A percentile compares a stretch with the other conserved stretches of the same genome.
Conservation (phyloP, 1,140 invertebrate genomes). For the Whitmania pigra region DNA sequence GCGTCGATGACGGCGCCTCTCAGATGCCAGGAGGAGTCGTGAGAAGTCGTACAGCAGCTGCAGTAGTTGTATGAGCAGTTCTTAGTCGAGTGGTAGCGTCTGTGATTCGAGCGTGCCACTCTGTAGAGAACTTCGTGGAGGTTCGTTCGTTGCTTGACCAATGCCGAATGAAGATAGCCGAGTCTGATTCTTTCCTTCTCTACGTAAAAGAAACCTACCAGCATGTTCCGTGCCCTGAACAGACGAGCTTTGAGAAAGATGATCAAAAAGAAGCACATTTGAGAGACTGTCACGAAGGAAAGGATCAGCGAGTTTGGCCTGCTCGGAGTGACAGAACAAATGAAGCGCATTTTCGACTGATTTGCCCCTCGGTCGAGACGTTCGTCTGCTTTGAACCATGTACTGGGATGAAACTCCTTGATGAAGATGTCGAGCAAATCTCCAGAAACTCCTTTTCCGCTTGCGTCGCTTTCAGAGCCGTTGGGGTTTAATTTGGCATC, state of each 20-base stretch:
- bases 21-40: not conserved
- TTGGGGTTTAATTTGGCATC: conserved; percentile 5
- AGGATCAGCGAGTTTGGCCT: conserved; percentile 14
- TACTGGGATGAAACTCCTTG: conserved; percentile 21
- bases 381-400: conserved; percentile 16
- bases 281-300: conserved; percentile 3
- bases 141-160: conserved; percentile 18
- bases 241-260: conserved; percentile 23
- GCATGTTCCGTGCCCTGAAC: conserved; percentile 21
- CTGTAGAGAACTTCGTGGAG: conserved; percentile 17
- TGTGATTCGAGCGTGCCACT: conserved; percentile 10
- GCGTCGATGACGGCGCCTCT: conserved; percentile 3
- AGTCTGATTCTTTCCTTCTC: conserved; percentile 23
- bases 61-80: conserved; percentile 7
- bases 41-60: not conserved
- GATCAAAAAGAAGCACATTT: conserved; percentile 16
- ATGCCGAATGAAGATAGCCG: conserved; percentile 20
- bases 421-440: conserved; percentile 20
- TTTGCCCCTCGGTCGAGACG: not conserved
- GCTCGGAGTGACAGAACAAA: not conserved
- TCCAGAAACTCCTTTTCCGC: conserved; percentile 19
- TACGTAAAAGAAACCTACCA: conserved; percentile 24
- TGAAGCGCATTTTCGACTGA: not conserved
- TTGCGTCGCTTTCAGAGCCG: conserved; percentile 11
- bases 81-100: not conserved